These are phyloP conservation scores for Stictonetta naevosa DNA, from an alignment of 2,113 vertebrate genomes.

Conservation along the genomic window DNA sequence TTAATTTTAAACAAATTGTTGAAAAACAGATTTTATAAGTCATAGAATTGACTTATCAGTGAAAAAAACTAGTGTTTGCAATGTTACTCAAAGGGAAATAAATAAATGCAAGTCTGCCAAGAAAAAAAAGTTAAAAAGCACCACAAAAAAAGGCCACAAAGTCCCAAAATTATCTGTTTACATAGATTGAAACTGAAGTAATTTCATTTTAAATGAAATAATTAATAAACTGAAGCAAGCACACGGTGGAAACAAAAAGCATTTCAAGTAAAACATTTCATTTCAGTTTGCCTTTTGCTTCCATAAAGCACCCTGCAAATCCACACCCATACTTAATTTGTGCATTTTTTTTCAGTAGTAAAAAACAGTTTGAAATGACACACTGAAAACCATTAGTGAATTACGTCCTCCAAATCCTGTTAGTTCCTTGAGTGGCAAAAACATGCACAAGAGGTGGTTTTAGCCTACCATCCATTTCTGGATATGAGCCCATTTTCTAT, in stretches of 20 bases:
- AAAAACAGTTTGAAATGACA: not conserved
- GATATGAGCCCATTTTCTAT: slow-evolving; percentile 96
- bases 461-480: slow-evolving; percentile 98
- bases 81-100: not conserved
- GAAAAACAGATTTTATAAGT: not conserved
- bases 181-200: not conserved
- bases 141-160: not conserved
- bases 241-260: not conserved
- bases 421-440: slow-evolving; percentile 61
- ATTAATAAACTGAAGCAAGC: not conserved
- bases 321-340: not conserved
- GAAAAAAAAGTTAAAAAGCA: not conserved
- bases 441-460: slow-evolving; percentile 72
- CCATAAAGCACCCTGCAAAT: not conserved
- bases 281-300: not conserved
- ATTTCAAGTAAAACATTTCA: not conserved
- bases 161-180: not conserved
- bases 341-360: not conserved
- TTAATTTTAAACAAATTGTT: not conserved
- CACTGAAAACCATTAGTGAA: slow-evolving; percentile 74
- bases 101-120: not conserved
- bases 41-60: not conserved
- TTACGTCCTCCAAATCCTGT: slow-evolving; percentile 60
- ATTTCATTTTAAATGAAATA: not conserved
- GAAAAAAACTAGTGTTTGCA: not conserved